Base-by-base conservation (phyloP, 1,140 invertebrate species). In the Drosophila subobscura region DNA sequence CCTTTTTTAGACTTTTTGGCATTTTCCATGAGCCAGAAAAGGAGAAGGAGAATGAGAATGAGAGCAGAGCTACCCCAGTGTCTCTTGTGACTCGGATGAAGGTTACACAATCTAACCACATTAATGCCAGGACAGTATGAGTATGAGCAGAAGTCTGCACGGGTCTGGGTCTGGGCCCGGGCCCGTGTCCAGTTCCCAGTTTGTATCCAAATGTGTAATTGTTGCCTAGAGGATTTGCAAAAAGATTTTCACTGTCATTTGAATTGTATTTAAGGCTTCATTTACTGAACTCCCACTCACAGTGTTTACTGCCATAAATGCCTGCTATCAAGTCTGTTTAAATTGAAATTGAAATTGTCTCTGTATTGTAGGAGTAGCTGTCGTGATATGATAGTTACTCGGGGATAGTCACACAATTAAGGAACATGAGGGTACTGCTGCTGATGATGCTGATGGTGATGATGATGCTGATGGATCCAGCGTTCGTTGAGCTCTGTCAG, bases 201-300 rank as follows among this genome's bases (percentile, higher is more conserved):
- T 37, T 37, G 33, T 10, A 7, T 37, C 52, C 25, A 71, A 77
- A 77, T 71, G 60, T 61, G 77, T 80, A 80, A 80, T 79, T 76
- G 77, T 71, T 79, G 77, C 55, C 66, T 70, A 33, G 68, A 68
- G 77, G 72, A 80, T 81, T 80, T 76, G 66, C 52, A 46, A 58
- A 74, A 80, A 72, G 72, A 80, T 77, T 80, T 81, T 58, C 72
- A 72, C 72, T 80, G 66, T 72, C 67, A 67, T 80, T 72, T 67
- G 45, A 77, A 71, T 59, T 75, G 65, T 46, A 72, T 79, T 64
- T 76, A 76, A 61, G 71, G 65, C 51, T 59, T 60, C 68, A 71
- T 60, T 70, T 68, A 56, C 63, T 56, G 40, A 42, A 27, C 29
- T 45, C 49, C 60, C 42, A 37, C 33, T 37, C 23, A 12, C 22